Conservation (phyloP, 2,797 vertebrate genomes). For the Hypotaenidia philippensis region DNA sequence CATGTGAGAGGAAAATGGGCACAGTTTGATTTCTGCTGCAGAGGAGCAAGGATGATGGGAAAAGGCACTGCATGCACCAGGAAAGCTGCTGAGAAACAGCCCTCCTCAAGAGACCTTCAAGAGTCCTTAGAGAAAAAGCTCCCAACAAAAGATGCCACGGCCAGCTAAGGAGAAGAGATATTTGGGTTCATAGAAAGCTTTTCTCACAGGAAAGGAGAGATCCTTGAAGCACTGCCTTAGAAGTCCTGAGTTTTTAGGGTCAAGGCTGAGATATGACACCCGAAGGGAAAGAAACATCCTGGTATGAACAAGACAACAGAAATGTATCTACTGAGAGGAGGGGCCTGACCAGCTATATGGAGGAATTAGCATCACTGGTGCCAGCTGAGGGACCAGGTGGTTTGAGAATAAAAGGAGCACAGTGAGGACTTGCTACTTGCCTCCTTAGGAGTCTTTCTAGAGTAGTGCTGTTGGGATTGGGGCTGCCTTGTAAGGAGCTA, state of each 20-base stretch:
- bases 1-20: background rate
- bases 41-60: background rate
- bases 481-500: background rate
- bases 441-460: background rate
- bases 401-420: background rate
- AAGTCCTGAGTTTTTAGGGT: background rate
- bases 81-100: background rate
- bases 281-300: background rate
- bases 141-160: background rate
- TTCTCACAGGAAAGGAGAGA: background rate
- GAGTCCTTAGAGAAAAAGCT: background rate
- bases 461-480: background rate
- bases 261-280: background rate
- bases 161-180: background rate
- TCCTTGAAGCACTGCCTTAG: background rate
- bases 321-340: background rate
- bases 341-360: background rate
- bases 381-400: background rate
- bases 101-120: background rate
- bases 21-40: background rate
- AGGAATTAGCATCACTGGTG: background rate
- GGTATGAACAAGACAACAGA: background rate
- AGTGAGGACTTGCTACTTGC: background rate
- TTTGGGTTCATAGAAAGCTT: background rate
- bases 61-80: rapidly evolving